Conservation (phyloP, 2,113 vertebrate species). For the Charadrius vociferus region DNA sequence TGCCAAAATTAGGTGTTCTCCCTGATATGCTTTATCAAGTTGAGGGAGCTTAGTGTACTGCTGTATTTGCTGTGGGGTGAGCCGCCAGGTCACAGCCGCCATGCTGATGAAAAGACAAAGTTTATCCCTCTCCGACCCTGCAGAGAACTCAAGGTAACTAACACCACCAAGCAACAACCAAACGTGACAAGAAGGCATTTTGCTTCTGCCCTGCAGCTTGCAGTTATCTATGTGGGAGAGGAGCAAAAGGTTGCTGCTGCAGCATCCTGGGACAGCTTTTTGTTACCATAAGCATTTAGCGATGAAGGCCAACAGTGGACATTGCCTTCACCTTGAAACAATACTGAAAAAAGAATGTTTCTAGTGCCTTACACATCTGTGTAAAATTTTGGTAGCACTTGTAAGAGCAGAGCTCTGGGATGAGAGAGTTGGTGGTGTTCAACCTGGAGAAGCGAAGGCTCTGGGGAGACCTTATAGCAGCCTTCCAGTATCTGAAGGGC, state of each 20-base stretch:
- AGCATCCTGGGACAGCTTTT: not conserved
- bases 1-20: not conserved
- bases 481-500: too few relatives aligned
- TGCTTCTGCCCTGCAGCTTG: not conserved
- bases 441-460: too few relatives aligned
- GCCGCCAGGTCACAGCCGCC: fast-evolving
- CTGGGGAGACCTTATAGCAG: too few relatives aligned
- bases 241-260: not conserved
- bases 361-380: not conserved
- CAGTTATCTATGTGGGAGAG: not conserved
- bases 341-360: not conserved
- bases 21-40: not conserved
- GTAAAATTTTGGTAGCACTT: not conserved
- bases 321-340: not conserved
- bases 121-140: not conserved
- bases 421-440: not conserved
- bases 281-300: fast-evolving
- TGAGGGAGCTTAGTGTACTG: not conserved
- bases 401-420: not conserved
- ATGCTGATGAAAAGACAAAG: fast-evolving
- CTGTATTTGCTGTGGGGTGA: not conserved
- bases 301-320: fast-evolving
- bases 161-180: not conserved
- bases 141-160: not conserved
- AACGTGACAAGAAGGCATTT: not conserved